These are phyloP conservation scores for Vulpes lagopus DNA, from an alignment of 2,113 vertebrate genomes.

Conservation along the genomic window DNA sequence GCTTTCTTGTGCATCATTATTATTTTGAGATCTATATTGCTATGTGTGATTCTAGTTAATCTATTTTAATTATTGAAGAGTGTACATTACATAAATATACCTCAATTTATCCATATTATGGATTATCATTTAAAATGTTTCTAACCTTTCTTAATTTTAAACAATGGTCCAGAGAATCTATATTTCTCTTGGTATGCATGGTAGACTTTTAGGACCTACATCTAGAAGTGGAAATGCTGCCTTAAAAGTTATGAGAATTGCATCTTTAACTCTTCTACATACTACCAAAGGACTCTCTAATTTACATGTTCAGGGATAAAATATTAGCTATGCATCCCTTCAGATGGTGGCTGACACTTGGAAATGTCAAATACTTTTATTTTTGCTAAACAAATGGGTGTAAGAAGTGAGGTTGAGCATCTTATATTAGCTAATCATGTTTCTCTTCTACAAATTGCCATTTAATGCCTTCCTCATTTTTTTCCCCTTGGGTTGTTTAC, in stretches of 20 bases:
- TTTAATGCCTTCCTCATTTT: background rate
- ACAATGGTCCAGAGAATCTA: background rate
- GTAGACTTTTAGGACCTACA: background rate
- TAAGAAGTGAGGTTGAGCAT: background rate
- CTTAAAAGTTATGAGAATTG: background rate
- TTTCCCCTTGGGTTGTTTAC: background rate
- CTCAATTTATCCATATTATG: background rate
- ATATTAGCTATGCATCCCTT: fast-evolving
- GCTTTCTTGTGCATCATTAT: background rate
- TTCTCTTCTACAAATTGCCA: background rate
- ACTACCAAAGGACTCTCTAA: background rate
- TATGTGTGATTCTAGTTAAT: background rate
- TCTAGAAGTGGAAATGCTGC: background rate
- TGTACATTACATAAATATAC: background rate
- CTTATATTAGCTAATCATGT: background rate
- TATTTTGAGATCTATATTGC: background rate
- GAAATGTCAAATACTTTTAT: background rate
- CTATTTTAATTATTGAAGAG: background rate
- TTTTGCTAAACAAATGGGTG: background rate
- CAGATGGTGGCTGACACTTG: background rate
- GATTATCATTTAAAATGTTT: background rate
- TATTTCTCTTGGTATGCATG: background rate
- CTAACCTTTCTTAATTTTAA: background rate
- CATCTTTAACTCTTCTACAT: background rate
- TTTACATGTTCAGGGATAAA: fast-evolving